phyloP scores from a whole-genome alignment of 2,113 vertebrate genomes.

The Parus major region DNA sequence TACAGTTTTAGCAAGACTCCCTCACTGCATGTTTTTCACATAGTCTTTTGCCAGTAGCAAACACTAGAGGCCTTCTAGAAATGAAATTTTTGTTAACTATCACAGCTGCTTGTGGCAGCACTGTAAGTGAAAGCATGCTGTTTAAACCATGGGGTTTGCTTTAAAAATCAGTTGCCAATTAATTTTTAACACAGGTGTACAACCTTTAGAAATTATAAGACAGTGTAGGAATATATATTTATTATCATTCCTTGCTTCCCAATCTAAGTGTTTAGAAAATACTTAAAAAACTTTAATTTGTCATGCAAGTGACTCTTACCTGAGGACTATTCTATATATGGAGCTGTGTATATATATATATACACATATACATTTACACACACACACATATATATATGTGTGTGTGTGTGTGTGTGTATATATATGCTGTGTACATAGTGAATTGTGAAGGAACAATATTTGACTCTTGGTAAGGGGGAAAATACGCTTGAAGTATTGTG shows the following conservation, averaged over 20 bases:
- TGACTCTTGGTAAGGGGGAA: background rate
- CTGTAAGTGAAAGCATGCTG: background rate
- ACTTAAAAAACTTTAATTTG: background rate
- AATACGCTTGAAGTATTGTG: background rate
- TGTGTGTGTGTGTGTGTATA: background rate
- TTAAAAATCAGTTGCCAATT: background rate
- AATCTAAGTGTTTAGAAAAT: background rate
- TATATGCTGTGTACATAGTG: background rate
- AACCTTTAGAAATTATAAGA: background rate
- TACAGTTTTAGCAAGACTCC: background rate
- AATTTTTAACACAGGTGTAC: background rate
- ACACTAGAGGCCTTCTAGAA: background rate
- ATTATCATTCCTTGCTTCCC: background rate
- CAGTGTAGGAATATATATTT: background rate
- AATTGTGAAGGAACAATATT: background rate
- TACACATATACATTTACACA: background rate
- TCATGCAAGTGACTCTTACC: background rate
- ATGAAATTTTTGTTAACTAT: background rate
- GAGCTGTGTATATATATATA: background rate
- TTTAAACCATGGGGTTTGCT: background rate
- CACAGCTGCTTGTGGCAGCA: background rate
- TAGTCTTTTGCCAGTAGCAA: background rate
- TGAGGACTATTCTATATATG: background rate
- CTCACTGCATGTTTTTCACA: background rate
- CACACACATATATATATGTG: background rate